Base-by-base conservation (phyloP, 2,888 invertebrate genomes). In the Mimas tiliae region DNA sequence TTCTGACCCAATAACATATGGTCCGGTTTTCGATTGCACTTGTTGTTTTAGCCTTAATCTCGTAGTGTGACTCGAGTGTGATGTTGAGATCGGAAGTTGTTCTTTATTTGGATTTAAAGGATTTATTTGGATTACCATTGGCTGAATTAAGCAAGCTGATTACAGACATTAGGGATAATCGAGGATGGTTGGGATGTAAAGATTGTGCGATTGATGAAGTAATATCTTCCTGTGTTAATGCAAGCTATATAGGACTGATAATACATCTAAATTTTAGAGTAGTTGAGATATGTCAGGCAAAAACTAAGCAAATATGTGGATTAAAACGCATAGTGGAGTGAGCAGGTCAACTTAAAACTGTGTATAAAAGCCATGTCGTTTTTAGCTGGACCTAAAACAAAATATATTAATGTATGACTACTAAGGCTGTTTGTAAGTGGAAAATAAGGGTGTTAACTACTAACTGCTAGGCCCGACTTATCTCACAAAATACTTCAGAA, bases 1-100 rank as follows among this genome's bases (percentile, higher is more conserved):
- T 65, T 68, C 67, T 68, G 68, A 62, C 21, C 62, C 66, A 68
- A 67, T 75, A 68, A 65, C 64, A 58, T 63, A 66, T 45, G 65
- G 45, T 45, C 7, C 38, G 65, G 38, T 38, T 47, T 55, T 67
- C 53, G 65, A 66, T 6, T 47, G 45, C 58, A n/a, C 50, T 50
- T 65, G 66, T 63, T 66, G 34, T 52, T 63, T 47, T 21, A 63
- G 42, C 33, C 45, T 63, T 38, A 63, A 66, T 66, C 53, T 62
- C 21, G 34, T 48, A 47, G n/a, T 38, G 34, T 45, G 19, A 45
- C 16, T 63, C 27, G 45, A 27, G 27, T 27, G 27, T 27, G 19
- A 38, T 6, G 0, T 6, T 34, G 4, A 4, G 8, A 3, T 50
- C 19, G 14, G 52, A 52, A 27, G 21, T 52, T 6, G 14, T 27